Percentiles rank a stretch among this genome's conserved stretches.
Conservation (phyloP, 2,888 invertebrate species). For the Vesta saturnalis region DNA sequence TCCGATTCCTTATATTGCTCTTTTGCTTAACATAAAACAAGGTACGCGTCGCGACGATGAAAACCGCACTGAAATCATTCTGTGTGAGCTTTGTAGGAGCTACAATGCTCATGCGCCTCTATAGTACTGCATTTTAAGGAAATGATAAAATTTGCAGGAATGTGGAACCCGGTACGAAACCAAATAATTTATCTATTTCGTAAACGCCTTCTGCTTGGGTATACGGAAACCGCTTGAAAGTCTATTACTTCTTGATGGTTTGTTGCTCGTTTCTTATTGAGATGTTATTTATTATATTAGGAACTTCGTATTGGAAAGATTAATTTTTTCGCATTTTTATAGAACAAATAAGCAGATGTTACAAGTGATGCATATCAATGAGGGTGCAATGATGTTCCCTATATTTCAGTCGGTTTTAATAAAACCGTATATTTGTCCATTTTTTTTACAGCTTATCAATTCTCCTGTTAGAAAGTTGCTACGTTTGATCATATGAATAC, state of each 20-base stretch:
- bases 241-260: slow-evolving; percentile 23
- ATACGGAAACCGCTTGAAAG: slow-evolving; percentile 26
- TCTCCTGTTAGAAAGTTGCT: too few relatives aligned
- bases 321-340: neutral
- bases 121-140: slow-evolving; percentile 47
- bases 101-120: slow-evolving; percentile 44
- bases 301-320: neutral
- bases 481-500: too few relatives aligned
- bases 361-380: neutral
- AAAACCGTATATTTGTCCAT: slow-evolving; percentile 1
- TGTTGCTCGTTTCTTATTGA: slow-evolving; percentile 14
- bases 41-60: slow-evolving; percentile 50
- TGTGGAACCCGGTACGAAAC: slow-evolving; percentile 31
- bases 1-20: slow-evolving; percentile 23
- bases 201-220: slow-evolving; percentile 25
- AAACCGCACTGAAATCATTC: slow-evolving; percentile 56
- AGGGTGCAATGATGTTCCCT: too few relatives aligned
- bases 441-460: neutral
- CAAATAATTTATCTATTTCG: slow-evolving; percentile 40
- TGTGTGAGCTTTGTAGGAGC: slow-evolving; percentile 41
- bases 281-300: slow-evolving; percentile 12
- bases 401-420: neutral
- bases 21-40: slow-evolving; percentile 28
- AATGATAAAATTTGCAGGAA: slow-evolving; percentile 48
- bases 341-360: neutral